Evolutionary conservation across 2,113 vertebrate species (phyloP).

Genomic region (Proteles cristata): DNA sequence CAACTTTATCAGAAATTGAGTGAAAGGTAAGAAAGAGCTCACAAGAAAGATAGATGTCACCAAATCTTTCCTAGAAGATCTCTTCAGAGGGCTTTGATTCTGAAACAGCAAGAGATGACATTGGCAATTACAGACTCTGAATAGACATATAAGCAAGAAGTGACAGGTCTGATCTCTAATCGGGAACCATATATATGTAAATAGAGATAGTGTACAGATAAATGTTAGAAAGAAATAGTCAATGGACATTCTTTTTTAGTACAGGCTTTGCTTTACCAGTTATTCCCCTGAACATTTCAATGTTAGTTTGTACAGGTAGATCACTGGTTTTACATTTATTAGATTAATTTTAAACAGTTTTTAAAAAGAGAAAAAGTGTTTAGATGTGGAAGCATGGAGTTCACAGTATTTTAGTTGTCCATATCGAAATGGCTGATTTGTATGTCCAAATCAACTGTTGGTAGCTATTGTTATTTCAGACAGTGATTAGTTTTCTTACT

Average conservation of each 20-base stretch:
- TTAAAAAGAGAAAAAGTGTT: neutral
- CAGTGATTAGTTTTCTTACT: neutral
- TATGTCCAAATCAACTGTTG: neutral
- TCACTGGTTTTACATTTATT: neutral
- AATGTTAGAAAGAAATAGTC: neutral
- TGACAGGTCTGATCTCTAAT: neutral
- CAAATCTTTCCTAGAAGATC: neutral
- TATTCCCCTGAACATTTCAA: neutral
- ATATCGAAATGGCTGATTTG: neutral
- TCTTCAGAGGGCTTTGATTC: neutral
- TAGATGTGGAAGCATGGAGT: neutral
- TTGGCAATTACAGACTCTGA: neutral
- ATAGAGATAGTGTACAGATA: neutral
- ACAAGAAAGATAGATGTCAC: neutral
- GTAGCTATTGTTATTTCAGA: neutral
- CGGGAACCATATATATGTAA: neutral
- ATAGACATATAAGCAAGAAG: neutral
- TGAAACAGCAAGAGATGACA: neutral
- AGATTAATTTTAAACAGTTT: neutral
- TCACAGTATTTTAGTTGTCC: neutral
- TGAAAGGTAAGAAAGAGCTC: neutral
- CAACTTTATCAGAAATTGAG: neutral
- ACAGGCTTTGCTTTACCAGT: neutral
- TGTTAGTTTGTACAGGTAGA: neutral
- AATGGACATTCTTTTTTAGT: neutral